Evolutionary conservation across 2,797 vertebrate species (phyloP), one percentile per base, ranked within the genome.

Genomic region (Bradypodion ventrale): DNA sequence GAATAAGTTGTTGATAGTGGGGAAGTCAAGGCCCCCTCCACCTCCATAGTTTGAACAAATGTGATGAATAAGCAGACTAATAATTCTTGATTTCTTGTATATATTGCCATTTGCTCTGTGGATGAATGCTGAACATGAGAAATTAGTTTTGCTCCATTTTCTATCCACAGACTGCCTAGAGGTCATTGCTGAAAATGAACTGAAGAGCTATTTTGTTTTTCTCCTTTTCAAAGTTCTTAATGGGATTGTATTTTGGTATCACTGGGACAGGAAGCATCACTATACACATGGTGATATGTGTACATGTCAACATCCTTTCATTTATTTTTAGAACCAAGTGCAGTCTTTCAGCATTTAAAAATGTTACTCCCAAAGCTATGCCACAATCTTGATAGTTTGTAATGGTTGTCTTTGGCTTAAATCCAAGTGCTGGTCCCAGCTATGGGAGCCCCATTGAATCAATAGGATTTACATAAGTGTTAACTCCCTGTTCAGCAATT

Each of bases 271-370:
- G 62, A 75, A 37, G 12, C 19, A 9, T 56, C 40, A 32, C 32
- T 75, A 19, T n/a, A 23, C 4, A 75, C 32, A 75, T 6, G 68
- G n/a, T 29, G 7, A 16, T 5, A 44, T 81, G 73, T 77, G 49
- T 68, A 23, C 37, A 69, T 42, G 74, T 69, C 82, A 76, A 76
- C 63, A 56, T 16, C 16, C 16, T 9, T 42, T 49, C 10, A 5
- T 44, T 69, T 68, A 56, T 83, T 68, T 76, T 83, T 76, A 83
- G 70, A 82, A 49, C 25, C 13, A 32, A 37, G 59, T 60, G 46
- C 69, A 59, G 40, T 65, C 56, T 49, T 9, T 12, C 32, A 49
- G 37, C 62, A 83, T 15, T 66, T 46, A 68, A 56, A 68, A 69
- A 25, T 40, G 65, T 46, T 83, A 8, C 75, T 76, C 68, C 37